Conservation (phyloP, 2,113 vertebrate species). For the Ondatra zibethicus region DNA sequence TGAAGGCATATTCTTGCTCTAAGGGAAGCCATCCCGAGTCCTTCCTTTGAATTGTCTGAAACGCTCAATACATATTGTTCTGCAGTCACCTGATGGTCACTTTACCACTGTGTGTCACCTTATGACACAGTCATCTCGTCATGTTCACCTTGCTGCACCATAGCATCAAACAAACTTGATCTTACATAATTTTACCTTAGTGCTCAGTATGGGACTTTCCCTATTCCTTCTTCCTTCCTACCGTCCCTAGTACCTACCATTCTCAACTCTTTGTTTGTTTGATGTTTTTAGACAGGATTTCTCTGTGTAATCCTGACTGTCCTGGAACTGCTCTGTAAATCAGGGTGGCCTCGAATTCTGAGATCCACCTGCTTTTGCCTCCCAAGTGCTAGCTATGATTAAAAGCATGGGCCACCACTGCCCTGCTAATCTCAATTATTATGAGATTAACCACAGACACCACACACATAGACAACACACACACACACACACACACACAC, state of each 20-base stretch:
- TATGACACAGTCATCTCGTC: too few species aligned
- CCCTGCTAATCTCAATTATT: not conserved
- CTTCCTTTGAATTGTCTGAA: not conserved
- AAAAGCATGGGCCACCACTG: not conserved
- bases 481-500: not conserved
- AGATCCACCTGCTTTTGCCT: not conserved
- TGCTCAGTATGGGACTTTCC: not conserved
- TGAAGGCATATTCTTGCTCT: not conserved
- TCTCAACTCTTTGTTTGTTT: not conserved
- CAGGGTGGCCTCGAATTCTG: not conserved
- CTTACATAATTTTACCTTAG: not conserved
- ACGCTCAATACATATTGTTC: not conserved
- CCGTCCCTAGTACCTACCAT: too few species aligned
- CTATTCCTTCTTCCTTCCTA: accelerated
- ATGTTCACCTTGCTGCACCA: too few species aligned
- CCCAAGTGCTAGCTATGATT: not conserved
- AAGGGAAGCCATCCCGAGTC: not conserved
- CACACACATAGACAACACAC: not conserved
- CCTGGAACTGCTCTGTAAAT: not conserved
- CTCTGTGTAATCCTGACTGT: not conserved
- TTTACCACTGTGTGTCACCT: too few species aligned
- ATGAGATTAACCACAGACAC: not conserved
- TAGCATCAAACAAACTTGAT: too few species aligned
- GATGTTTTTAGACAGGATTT: not conserved
- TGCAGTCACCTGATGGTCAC: not conserved